Conservation (phyloP, 2,113 vertebrate species). For the Nipponia nippon region DNA sequence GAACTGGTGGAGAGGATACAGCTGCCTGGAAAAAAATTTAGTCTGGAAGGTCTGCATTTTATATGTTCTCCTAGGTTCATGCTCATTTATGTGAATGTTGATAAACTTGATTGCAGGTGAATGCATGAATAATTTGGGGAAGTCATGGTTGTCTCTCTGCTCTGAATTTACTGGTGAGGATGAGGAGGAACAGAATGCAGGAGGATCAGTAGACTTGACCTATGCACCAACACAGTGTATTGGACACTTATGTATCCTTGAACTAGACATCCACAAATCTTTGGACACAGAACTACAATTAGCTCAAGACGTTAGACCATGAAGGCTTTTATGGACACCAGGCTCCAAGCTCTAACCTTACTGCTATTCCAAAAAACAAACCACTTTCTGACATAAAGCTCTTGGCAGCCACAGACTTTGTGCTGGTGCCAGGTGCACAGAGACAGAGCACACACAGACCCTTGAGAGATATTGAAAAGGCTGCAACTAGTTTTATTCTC, state of each 20-base stretch:
- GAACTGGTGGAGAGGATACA: not conserved
- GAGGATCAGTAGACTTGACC: not conserved
- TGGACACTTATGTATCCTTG: not conserved
- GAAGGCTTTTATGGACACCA: not conserved
- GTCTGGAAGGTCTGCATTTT: not conserved
- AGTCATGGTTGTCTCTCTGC: not conserved
- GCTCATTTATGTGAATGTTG: not conserved
- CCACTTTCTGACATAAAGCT: not conserved
- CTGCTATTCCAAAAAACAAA: not conserved
- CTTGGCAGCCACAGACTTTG: not conserved
- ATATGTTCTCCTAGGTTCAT: not conserved
- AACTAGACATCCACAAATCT: not conserved
- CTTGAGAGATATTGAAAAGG: not conserved
- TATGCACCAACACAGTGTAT: accelerated
- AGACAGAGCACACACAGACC: not conserved
- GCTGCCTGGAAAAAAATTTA: not conserved
- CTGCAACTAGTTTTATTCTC: not conserved
- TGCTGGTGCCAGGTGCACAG: not conserved
- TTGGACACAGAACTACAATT: not conserved
- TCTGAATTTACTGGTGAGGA: not conserved
- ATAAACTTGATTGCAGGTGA: not conserved
- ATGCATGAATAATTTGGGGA: not conserved
- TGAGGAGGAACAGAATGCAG: not conserved
- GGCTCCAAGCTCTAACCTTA: not conserved
- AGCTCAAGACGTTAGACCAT: not conserved